These are phyloP conservation scores for Margaritifera margaritifera DNA, from an alignment of 2,888 invertebrate genomes.

Conservation along the genomic window DNA sequence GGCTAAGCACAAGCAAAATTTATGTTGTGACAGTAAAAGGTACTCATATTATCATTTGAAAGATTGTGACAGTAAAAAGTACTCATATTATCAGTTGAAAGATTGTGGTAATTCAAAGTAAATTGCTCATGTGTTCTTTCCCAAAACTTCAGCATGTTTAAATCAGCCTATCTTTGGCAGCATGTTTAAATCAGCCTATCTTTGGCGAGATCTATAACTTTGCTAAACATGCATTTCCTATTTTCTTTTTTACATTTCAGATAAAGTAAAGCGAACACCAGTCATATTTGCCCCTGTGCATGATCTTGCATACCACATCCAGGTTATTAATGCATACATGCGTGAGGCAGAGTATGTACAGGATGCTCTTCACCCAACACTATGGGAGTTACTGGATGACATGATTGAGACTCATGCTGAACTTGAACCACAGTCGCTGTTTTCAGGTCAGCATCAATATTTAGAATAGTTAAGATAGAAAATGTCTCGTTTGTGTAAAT, in stretches of 20 bases:
- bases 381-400: slow-evolving; percentile 67
- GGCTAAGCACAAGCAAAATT: no score
- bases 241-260: slow-evolving; percentile 39
- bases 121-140: no score
- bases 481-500: no score
- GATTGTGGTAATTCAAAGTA: no score
- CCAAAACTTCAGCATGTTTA: no score
- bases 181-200: no score
- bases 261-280: slow-evolving; percentile 55
- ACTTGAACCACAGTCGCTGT: slow-evolving; percentile 62
- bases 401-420: slow-evolving; percentile 61
- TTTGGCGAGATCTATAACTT: background rate
- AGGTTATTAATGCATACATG: slow-evolving; percentile 66
- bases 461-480: background rate
- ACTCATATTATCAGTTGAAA: no score
- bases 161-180: background rate
- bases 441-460: slow-evolving; percentile 53
- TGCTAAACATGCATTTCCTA: background rate
- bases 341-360: slow-evolving; percentile 64
- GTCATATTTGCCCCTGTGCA: slow-evolving; percentile 69
- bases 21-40: no score
- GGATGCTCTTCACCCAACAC: slow-evolving; percentile 64
- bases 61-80: no score
- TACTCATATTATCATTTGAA: no score
- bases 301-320: slow-evolving; percentile 64